A percentile compares a stretch with the other conserved stretches of the same genome.
phyloP scores from a whole-genome alignment of 2,797 vertebrate genomes.

The Forpus xanthops region DNA sequence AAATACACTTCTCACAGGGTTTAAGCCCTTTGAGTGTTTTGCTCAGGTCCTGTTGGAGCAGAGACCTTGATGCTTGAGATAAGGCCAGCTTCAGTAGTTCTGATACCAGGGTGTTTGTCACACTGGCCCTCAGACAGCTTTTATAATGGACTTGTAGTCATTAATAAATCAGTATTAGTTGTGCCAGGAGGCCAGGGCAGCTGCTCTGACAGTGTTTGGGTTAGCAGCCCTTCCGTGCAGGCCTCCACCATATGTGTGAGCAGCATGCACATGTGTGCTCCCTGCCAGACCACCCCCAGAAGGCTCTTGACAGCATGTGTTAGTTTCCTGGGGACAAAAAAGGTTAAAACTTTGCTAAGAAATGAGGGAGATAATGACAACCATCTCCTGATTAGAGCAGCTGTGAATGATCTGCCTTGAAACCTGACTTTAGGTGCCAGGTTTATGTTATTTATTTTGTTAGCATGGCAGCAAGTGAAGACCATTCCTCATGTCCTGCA shows the following conservation, averaged over 20 bases:
- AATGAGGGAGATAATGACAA: not conserved
- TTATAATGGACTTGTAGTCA: constrained; percentile 28
- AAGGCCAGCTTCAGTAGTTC: not conserved
- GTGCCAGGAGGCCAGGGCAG: constrained; percentile 42
- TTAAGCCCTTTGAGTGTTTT: not conserved
- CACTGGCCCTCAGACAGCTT: constrained; percentile 11
- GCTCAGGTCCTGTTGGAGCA: not conserved
- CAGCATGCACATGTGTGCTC: not conserved
- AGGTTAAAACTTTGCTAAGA: not conserved
- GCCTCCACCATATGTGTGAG: constrained; percentile 1
- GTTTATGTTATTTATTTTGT: not conserved
- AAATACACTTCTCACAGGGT: not conserved
- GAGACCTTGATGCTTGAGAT: constrained; percentile 33
- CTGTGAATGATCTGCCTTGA: not conserved
- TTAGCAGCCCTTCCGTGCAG: constrained; percentile 31
- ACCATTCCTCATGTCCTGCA: not conserved
- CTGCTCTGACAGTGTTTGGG: constrained; percentile 20
- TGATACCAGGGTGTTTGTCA: not conserved
- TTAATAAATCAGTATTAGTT: constrained; percentile 11
- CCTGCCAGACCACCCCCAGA: not conserved
- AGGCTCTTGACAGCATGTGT: not conserved
- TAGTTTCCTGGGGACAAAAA: not conserved
- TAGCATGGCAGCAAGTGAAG: not conserved
- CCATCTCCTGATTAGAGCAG: not conserved
- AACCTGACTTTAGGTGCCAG: not conserved